These are phyloP conservation scores for Vanacampus margaritifer DNA, from an alignment of 2,113 vertebrate genomes.

Conservation along the genomic window DNA sequence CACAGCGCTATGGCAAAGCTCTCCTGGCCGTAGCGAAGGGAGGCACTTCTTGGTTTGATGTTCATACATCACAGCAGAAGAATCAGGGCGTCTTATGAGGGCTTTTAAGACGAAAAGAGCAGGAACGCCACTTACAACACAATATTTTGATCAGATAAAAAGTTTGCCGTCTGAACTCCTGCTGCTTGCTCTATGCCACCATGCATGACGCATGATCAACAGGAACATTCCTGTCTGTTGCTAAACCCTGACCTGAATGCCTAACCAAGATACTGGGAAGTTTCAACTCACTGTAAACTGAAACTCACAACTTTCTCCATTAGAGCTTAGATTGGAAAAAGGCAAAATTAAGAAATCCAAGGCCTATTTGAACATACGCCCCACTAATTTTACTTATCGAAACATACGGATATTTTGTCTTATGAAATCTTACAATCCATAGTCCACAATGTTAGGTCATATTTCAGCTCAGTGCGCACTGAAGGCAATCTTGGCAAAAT, in stretches of 20 bases:
- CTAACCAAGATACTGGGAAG: slow-evolving; percentile 34
- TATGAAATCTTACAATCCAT: slow-evolving; percentile 1
- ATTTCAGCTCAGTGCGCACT: background rate
- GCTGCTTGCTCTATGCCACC: slow-evolving; percentile 33
- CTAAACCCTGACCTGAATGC: slow-evolving; percentile 60
- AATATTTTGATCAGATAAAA: slow-evolving; percentile 70
- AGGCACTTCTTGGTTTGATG: slow-evolving; percentile 31
- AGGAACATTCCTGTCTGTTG: slow-evolving; percentile 69
- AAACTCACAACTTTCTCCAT: slow-evolving; percentile 27
- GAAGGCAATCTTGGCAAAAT: background rate
- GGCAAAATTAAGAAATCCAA: background rate
- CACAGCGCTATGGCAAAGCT: slow-evolving; percentile 27
- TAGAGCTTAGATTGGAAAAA: background rate
- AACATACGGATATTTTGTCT: slow-evolving; percentile 6
- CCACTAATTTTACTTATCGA: too few species aligned
- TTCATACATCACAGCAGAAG: slow-evolving; percentile 12
- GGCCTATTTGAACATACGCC: too few species aligned
- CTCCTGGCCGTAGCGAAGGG: slow-evolving; percentile 18
- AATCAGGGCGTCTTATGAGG: slow-evolving; percentile 48
- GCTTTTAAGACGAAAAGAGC: slow-evolving; percentile 29
- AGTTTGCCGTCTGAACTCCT: slow-evolving; percentile 18
- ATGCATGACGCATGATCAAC: slow-evolving; percentile 57
- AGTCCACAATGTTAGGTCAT: background rate
- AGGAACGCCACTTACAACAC: slow-evolving; percentile 47
- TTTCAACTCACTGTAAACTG: slow-evolving; percentile 5